Base-by-base conservation (phyloP, 2,888 invertebrate genomes). In the Hyposoter didymator region DNA sequence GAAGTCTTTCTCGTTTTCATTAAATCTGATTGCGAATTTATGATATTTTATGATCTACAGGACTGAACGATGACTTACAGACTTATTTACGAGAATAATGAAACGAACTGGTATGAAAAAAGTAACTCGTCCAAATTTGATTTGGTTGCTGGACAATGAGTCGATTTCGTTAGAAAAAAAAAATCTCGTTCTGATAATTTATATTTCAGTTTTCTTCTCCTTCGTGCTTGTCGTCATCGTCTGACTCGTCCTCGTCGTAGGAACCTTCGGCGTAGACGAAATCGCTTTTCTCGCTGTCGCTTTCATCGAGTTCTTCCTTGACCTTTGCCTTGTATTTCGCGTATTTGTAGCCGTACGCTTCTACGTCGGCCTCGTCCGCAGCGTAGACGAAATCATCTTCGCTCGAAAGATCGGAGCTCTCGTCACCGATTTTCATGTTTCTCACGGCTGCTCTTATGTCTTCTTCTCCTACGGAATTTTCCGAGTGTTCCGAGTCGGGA, bases 401-500 rank as follows among this genome's bases (percentile, higher is more conserved):
- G 43, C 94, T 95, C 0, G 95, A 95, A 1, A 95, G 91, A 64
- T 95, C 94, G 8, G 94, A 94, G 22, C 93, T 94, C 62, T 92
- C 93, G 83, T 94, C 94, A 2, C 92, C 91, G 74, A 92, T 82
- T 59, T 78, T 87, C 62, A 90, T 62, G 3, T 87, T 89, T 95
- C 95, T 93, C 91, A 97, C 95, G 39, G 96, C 96, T 70, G 92
- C 91, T 52, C 95, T 93, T 94, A 97, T 96, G 87, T 96, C 96
- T 8, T 95, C 95, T 84, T 96, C 95, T 75, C 95, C 94, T 75
- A 96, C 94, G 74, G 96, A 96, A 90, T 95, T 93, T 47, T 94
- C 92, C 82, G 95, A 96, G 17, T 95, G 94, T 73, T 96, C 96
- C 0, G 96, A 95, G 90, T 97, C 96, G 0, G 97, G 97, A 92